A percentile compares a stretch with the other conserved stretches of the same genome.
Conservation (phyloP, 2,113 vertebrate species). For the Lamprologus ornatipinnis region DNA sequence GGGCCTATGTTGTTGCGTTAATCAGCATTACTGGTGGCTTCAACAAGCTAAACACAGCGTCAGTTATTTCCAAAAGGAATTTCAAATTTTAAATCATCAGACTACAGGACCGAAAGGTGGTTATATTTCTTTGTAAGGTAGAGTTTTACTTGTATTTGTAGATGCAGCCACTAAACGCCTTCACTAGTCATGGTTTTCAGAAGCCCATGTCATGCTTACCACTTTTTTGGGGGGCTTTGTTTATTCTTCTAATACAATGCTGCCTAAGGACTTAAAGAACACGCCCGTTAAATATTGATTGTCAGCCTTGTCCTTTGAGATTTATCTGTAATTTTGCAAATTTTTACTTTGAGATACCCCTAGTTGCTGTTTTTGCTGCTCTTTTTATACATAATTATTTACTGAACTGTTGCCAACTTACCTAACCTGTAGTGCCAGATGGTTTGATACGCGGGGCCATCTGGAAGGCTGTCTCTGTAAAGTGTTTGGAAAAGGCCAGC, state of each 20-base stretch:
- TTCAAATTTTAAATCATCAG: background rate
- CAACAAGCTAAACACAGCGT: fast-evolving
- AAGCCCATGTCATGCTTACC: background rate
- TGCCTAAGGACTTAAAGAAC: background rate
- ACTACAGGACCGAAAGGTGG: fast-evolving
- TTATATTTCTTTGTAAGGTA: background rate
- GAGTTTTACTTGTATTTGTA: background rate
- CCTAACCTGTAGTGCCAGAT: background rate
- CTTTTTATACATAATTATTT: background rate
- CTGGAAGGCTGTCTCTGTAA: background rate
- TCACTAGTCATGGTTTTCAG: background rate
- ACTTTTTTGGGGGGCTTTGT: fast-evolving
- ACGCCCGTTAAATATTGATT: fast-evolving
- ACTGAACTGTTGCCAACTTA: background rate
- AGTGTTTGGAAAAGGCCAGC: background rate
- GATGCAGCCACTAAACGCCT: fast-evolving
- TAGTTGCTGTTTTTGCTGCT: background rate
- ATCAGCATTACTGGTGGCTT: background rate
- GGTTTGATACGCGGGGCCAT: background rate
- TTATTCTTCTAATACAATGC: background rate
- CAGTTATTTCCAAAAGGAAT: background rate
- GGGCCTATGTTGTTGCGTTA: background rate
- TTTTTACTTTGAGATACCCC: background rate
- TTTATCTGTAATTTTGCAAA: background rate
- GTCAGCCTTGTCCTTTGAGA: background rate